Conservation (phyloP, 2,113 vertebrate species). For the Empidonax traillii region DNA sequence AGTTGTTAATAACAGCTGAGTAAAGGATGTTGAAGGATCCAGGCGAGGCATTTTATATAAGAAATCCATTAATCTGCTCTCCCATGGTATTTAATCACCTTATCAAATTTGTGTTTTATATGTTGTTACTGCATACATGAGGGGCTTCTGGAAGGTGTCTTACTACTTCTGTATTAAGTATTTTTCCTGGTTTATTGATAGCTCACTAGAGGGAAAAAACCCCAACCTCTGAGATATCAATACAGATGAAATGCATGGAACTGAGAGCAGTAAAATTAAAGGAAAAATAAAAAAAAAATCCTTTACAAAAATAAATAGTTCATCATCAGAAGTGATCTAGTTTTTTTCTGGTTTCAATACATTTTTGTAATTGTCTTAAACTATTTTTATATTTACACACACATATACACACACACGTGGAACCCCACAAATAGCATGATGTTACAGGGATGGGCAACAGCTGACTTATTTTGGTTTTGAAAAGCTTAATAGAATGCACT, state of each 20-base stretch:
- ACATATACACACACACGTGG: background rate
- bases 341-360: background rate
- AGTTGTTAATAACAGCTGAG: conserved; percentile 2
- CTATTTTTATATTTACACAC: background rate
- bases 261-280: background rate
- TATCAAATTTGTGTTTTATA: background rate
- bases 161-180: background rate
- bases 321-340: background rate
- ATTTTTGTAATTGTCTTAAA: background rate
- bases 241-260: background rate
- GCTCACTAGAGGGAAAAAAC: background rate
- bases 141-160: background rate
- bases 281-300: background rate
- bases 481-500: background rate
- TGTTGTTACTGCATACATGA: background rate
- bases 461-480: background rate
- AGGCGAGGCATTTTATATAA: background rate
- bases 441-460: background rate
- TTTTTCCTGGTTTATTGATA: background rate
- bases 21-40: background rate
- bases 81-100: background rate
- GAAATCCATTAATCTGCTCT: conserved; percentile 7
- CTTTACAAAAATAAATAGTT: background rate
- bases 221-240: background rate
- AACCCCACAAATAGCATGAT: background rate